Percentiles rank a stretch among this genome's conserved stretches.
Conservation (phyloP, 2,888 invertebrate genomes). For the Caenorhabditis zanzibari region DNA sequence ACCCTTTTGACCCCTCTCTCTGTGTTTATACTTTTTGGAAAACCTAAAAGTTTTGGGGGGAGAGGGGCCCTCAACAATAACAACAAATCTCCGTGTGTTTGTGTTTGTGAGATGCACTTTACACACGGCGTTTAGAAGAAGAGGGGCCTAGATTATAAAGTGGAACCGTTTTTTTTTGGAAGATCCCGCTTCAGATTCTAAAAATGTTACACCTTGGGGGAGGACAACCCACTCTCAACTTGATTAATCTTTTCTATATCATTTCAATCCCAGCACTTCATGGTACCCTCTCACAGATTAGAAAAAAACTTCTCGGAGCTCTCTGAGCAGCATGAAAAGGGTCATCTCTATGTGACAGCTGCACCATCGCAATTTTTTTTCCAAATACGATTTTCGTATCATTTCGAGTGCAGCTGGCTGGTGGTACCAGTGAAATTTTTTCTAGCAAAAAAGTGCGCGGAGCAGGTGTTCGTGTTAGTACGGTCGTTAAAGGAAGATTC, state of each 20-base stretch:
- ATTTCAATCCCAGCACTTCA: conserved; percentile 25
- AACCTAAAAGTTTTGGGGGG: conserved; percentile 18
- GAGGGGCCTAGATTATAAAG: background rate
- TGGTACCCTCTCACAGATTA: conserved; percentile 1
- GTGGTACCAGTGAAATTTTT: conserved; percentile 16
- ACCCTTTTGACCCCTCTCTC: conserved; percentile 34
- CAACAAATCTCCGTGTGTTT: conserved; percentile 32
- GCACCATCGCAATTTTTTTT: background rate
- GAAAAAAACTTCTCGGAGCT: background rate
- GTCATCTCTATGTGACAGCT: conserved; percentile 9
- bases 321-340: conserved; percentile 14
- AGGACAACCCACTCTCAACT: background rate
- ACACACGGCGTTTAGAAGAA: background rate
- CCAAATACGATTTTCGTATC: conserved; percentile 3
- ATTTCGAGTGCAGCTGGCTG: conserved; percentile 20
- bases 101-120: conserved; percentile 6
- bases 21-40: conserved; percentile 49
- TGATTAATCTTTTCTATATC: conserved; percentile 39
- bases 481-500: too few relatives aligned
- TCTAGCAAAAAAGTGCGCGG: background rate
- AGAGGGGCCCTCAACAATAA: conserved; percentile 35
- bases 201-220: conserved; percentile 14
- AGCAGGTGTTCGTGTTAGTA: too few relatives aligned
- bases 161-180: conserved; percentile 19
- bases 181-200: background rate